Percentiles rank a stretch among this genome's conserved stretches.
Evolutionary conservation across 2,113 vertebrate genomes (phyloP).

Genomic region (Amia ocellicauda): DNA sequence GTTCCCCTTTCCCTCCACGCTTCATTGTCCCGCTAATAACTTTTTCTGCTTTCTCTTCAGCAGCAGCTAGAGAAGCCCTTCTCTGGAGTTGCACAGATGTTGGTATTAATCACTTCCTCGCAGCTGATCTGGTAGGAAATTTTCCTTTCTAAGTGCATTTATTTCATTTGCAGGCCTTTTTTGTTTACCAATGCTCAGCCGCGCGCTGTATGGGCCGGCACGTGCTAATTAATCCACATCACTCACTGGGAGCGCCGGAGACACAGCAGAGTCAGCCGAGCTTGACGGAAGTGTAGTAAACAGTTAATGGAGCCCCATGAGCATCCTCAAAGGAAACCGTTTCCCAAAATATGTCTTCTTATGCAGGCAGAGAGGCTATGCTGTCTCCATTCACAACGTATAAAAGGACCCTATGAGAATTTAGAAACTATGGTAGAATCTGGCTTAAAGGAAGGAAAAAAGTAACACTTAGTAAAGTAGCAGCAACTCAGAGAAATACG

Average conservation of each 20-base stretch:
- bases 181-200: constrained; percentile 11
- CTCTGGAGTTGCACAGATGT: constrained; percentile 51
- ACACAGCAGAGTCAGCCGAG: not conserved
- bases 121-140: constrained; percentile 37
- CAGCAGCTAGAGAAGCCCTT: constrained; percentile 21
- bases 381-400: constrained; percentile 5
- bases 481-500: too few species aligned
- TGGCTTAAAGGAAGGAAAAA: too few species aligned
- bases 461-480: too few species aligned
- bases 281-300: constrained; percentile 15
- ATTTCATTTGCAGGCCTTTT: constrained; percentile 25
- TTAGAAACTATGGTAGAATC: too few species aligned
- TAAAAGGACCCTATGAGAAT: too few species aligned
- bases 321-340: constrained; percentile 32
- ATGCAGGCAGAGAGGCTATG: not conserved
- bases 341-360: constrained; percentile 32
- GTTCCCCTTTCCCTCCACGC: constrained; percentile 20
- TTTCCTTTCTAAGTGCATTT: constrained; percentile 38
- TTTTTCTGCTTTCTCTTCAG: constrained; percentile 16
- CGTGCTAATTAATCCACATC: not conserved
- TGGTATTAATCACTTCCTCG: constrained; percentile 67
- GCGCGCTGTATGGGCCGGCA: not conserved
- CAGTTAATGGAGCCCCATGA: constrained; percentile 20
- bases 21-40: constrained; percentile 50
- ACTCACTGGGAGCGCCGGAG: not conserved